Base-by-base conservation (phyloP, 1,140 invertebrate genomes). In the Drosophila ironensis region DNA sequence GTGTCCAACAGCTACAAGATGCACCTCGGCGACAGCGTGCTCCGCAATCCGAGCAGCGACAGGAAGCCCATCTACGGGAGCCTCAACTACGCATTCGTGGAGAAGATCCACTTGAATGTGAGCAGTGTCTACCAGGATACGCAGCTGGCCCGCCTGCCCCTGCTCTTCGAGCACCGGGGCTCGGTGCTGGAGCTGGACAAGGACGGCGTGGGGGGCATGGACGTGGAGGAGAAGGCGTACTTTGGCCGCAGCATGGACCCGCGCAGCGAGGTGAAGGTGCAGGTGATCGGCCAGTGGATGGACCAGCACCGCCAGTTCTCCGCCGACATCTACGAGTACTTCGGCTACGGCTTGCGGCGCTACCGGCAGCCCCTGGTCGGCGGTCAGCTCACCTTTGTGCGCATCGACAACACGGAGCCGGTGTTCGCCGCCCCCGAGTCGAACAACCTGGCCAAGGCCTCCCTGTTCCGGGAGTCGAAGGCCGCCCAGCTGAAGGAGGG, bases 321-420 rank as follows among this genome's bases (percentile, higher is more conserved):
- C 14, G 87, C 87, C n/a, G 87, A 88, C 28, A 71, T 88, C 25
- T 87, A 77, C 42, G 87, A 88, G 47, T 88, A 88, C 24, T 88
- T 60, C 30, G 87, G 87, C 4, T 50, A 84, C 24, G 87, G 81
- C 1, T 24, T 88, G 3, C 51, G 61, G 22, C 74, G 71, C 1
- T 87, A 57, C 12, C 71, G 41, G 14, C 59, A 77, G 20, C 27
- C 72, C 4, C 40, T 88, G 5, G 11, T 25, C 1, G 45, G 47
- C 4, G 87, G 51, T 0, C 38, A 46, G 9, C 41, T 87, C 4
- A 87, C 77, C 0, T 80, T 88, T n/a, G 54, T 84, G 0, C 54
- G 77, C 2, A 88, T 88, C 8, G 87, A 88, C 12, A 67, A 53
- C 8, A 80, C 87, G 1, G 87, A 88, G 40, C 87, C 87, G 5